A percentile compares a stretch with the other conserved stretches of the same genome.
phyloP scores from a whole-genome alignment of 1,140 invertebrate genomes.

The Plectrocnemia conspersa region DNA sequence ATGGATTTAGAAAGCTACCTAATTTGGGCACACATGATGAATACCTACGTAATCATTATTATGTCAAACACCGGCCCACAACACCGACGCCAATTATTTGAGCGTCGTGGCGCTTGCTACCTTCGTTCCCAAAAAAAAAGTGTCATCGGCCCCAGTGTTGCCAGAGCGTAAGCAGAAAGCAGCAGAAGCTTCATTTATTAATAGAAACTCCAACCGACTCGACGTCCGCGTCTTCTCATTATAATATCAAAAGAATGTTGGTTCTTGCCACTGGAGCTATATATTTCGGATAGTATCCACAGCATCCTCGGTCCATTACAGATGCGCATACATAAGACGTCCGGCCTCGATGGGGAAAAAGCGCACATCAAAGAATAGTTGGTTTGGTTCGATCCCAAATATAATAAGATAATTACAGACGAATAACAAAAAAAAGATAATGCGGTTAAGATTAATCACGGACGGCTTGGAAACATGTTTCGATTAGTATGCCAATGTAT shows the following conservation, averaged over 20 bases:
- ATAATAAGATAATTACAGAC: too few species aligned
- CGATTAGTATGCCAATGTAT: too few species aligned
- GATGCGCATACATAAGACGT: constrained; percentile 12
- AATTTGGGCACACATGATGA: too few species aligned
- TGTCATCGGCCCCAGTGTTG: constrained; percentile 20
- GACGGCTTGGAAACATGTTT: too few species aligned
- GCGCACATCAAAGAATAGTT: constrained; percentile 11
- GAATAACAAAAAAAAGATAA: too few species aligned
- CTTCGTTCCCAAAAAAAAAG: constrained; percentile 11
- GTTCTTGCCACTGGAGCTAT: constrained; percentile 2
- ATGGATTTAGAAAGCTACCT: too few species aligned
- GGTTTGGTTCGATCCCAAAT: too few species aligned
- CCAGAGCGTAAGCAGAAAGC: constrained; percentile 11
- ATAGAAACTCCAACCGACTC: constrained; percentile 22
- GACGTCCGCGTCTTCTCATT: constrained; percentile 19
- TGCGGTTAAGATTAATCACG: too few species aligned
- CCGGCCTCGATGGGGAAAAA: not conserved
- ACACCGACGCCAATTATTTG: too few species aligned
- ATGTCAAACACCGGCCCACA: too few species aligned
- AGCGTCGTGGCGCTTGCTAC: not conserved
- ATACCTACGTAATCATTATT: too few species aligned
- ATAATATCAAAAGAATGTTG: constrained; percentile 33
- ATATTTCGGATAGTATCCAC: not conserved
- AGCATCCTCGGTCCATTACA: constrained; percentile 13
- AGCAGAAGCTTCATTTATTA: constrained; percentile 15